These are phyloP conservation scores for Acronicta psi DNA, from an alignment of 2,888 invertebrate species.

Conservation along the genomic window DNA sequence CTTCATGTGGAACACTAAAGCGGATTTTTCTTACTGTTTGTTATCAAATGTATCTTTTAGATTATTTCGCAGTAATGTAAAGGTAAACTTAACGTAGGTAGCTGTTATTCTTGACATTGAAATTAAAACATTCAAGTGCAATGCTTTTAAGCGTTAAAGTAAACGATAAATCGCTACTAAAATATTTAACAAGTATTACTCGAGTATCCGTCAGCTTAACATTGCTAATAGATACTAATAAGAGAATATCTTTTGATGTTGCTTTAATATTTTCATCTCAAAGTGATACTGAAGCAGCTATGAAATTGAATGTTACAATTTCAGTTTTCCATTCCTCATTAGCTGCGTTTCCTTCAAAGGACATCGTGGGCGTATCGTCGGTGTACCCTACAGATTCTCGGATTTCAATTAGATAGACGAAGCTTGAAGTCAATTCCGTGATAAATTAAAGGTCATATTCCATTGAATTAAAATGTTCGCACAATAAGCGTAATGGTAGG, in stretches of 20 bases:
- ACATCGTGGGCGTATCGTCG: constrained; percentile 27
- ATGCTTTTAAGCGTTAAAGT: constrained; percentile 13
- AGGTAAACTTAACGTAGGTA: constrained; percentile 2
- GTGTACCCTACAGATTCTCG: constrained; percentile 53
- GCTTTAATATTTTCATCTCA: constrained; percentile 5
- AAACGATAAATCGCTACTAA: constrained; percentile 12
- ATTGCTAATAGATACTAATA: background rate
- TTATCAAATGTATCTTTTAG: constrained; percentile 9
- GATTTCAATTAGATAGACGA: constrained; percentile 67
- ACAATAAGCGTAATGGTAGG: background rate
- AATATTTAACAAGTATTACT: background rate
- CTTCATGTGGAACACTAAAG: constrained; percentile 73
- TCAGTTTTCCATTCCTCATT: constrained; percentile 21
- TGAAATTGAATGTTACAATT: constrained; percentile 22
- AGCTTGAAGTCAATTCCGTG: constrained; percentile 54
- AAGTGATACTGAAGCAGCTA: constrained; percentile 5
- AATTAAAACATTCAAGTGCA: constrained; percentile 22
- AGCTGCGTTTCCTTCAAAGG: constrained; percentile 22
- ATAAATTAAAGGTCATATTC: constrained; percentile 31
- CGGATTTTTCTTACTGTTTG: constrained; percentile 54
- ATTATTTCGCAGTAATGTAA: constrained; percentile 2
- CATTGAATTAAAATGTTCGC: constrained; percentile 18
- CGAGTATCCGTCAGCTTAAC: background rate
- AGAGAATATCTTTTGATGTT: background rate
- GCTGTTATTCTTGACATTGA: constrained; percentile 32